A percentile compares a stretch with the other conserved stretches of the same genome.
phyloP scores from a whole-genome alignment of 2,888 invertebrate genomes.

The Athrips mouffetella region DNA sequence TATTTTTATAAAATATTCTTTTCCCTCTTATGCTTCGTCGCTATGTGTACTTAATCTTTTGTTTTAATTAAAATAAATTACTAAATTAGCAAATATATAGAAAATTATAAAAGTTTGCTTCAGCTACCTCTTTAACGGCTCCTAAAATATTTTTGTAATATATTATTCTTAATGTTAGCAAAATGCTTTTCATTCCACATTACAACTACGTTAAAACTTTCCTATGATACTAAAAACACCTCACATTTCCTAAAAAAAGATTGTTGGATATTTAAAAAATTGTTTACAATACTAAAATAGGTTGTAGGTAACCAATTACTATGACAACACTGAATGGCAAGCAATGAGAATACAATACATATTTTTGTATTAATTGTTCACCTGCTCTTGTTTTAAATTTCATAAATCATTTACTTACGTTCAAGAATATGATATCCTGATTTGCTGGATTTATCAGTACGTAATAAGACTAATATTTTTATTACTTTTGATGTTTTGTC shows the following conservation, averaged over 20 bases:
- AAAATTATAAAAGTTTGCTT: slow-evolving; percentile 34
- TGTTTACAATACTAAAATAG: slow-evolving; percentile 39
- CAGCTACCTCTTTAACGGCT: slow-evolving; percentile 67
- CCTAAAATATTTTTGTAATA: slow-evolving; percentile 69
- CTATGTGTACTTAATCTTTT: slow-evolving; percentile 57
- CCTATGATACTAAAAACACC: slow-evolving; percentile 49
- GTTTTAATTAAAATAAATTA: slow-evolving; percentile 39
- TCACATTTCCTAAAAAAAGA: slow-evolving; percentile 52
- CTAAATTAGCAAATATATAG: slow-evolving; percentile 41
- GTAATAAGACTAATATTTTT: no score
- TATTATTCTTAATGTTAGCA: slow-evolving; percentile 50
- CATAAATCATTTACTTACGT: no score
- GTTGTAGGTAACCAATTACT: slow-evolving; percentile 21
- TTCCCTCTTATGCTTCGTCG: slow-evolving; percentile 31
- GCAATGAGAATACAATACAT: no score
- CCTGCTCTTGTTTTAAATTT: no score
- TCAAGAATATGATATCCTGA: no score
- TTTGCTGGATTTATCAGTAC: no score
- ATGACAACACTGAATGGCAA: slow-evolving; percentile 1
- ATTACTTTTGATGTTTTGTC: no score
- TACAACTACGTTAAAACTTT: slow-evolving; percentile 41
- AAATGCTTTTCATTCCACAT: slow-evolving; percentile 36
- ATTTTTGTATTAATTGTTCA: no score
- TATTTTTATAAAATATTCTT: slow-evolving; percentile 30
- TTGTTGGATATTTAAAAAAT: slow-evolving; percentile 46